phyloP scores from a whole-genome alignment of 2,888 invertebrate species.

The Chymomyza amoena region DNA sequence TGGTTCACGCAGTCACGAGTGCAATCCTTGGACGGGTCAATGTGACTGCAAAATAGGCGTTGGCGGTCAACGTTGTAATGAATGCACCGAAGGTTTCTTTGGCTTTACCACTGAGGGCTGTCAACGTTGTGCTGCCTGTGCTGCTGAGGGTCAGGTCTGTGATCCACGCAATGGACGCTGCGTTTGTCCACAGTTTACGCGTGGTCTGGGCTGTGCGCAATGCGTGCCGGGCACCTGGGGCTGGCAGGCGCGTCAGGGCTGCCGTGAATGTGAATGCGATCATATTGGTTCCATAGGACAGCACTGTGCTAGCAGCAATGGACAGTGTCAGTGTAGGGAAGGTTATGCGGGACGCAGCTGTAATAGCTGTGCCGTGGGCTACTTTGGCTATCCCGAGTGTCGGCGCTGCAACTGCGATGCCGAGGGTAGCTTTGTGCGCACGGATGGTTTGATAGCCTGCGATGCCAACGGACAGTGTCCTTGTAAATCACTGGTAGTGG shows the following conservation, averaged over 20 bases:
- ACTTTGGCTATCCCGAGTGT: conserved; percentile 94
- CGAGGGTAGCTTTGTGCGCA: conserved; percentile 84
- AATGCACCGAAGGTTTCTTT: conserved; percentile 85
- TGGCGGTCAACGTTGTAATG: conserved; percentile 85
- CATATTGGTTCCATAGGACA: conserved; percentile 81
- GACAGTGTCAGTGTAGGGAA: conserved; percentile 86
- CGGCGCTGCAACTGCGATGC: conserved; percentile 89
- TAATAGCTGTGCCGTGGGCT: conserved; percentile 89
- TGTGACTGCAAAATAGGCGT: conserved; percentile 90
- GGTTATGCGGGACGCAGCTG: conserved; percentile 90
- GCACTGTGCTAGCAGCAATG: conserved; percentile 81
- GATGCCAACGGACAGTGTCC: conserved; percentile 88
- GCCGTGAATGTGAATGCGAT: conserved; percentile 89
- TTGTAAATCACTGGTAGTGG: conserved; percentile 94
- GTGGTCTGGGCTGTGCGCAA: conserved; percentile 89
- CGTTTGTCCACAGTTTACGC: conserved; percentile 92
- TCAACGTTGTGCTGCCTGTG: conserved; percentile 88
- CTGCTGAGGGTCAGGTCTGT: conserved; percentile 91
- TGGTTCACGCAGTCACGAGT: conserved; percentile 84
- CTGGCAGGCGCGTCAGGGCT: conserved; percentile 87
- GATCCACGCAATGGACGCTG: conserved; percentile 94
- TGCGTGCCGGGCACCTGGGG: conserved; percentile 91
- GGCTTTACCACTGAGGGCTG: conserved; percentile 89
- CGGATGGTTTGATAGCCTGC: conserved; percentile 84
- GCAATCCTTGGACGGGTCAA: conserved; percentile 87